Base-by-base conservation (phyloP, 2,113 vertebrate species). In the Sinocyclocheilus anshuiensis region DNA sequence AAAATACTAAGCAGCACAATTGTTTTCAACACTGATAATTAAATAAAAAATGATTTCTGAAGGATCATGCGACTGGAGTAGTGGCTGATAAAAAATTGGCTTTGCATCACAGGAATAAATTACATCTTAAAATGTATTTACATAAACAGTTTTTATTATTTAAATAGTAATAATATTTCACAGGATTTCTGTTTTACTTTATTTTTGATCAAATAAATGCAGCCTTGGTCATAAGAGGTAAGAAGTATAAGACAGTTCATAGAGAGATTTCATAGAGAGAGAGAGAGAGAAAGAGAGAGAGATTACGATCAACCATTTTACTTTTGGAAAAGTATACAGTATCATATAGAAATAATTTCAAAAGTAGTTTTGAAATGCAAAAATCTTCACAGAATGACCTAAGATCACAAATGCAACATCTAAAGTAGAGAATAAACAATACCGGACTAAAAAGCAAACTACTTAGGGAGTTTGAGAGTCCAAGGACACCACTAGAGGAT, bases 401-500 rank as follows among this genome's bases (percentile, higher is more conserved):
- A 4, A 67, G 42, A 53, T 29, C 16, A 82, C 39, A 48, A 77
- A 77, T 50, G 22, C n/a, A 76, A 50, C 74, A 76, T 76, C 42
- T 42, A 45, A 48, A 76, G n/a, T 48, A 24, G 2, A 24, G 42
- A 76, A 48, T 16, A 76, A 76, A 75, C 72, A 77, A 72, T 72
- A 72, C 36, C 10, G 4, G 18, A 72, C 9, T 2, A 72, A 39
- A 82, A 82, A 69, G 55, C 80, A 33, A 42, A n/a, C 29, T 61
- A 80, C 33, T 78, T 57, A 36, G 22, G 75, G 48, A 39, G 7
- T 29, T 29, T 67, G 8, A 12, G 55, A 53, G 42, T 50, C 24
- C 80, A 82, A 82, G 81, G 81, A 82, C 63, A 71, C 48, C 81
- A 36, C 61, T 18, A 53, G 26, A 36, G 63, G 45, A 53, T n/a